phyloP scores from a whole-genome alignment of 2,888 invertebrate species.

The Molorchus minor region DNA sequence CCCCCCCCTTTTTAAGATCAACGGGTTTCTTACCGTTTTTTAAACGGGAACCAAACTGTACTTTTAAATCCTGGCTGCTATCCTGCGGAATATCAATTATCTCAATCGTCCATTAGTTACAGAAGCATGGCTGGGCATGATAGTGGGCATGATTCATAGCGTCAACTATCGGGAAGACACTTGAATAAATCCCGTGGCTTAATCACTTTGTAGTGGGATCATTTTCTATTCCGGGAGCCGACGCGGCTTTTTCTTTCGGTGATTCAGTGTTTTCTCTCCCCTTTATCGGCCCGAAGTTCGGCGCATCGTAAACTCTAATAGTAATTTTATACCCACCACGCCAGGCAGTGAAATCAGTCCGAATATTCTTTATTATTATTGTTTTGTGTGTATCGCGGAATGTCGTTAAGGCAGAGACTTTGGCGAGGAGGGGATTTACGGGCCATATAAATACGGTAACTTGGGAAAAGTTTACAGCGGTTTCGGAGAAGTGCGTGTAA shows the following conservation, averaged over 20 bases:
- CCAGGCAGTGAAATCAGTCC: conserved; percentile 14
- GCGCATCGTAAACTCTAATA: conserved; percentile 24
- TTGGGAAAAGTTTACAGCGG: background rate
- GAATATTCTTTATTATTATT: conserved; percentile 29
- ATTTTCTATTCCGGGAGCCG: conserved; percentile 17
- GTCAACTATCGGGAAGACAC: conserved; percentile 20
- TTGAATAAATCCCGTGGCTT: conserved; percentile 20
- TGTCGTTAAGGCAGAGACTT: background rate
- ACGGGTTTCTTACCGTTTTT: no score
- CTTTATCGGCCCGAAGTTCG: conserved; percentile 11
- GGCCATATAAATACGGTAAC: conserved; percentile 9
- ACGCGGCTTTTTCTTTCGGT: conserved; percentile 17
- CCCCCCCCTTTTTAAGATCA: no score
- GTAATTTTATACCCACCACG: conserved; percentile 27
- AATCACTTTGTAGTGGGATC: conserved; percentile 21
- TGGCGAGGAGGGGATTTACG: conserved; percentile 1
- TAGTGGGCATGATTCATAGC: conserved; percentile 15
- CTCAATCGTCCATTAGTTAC: background rate
- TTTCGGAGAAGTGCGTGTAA: conserved; percentile 4
- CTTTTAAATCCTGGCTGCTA: no score
- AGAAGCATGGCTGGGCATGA: conserved; percentile 12
- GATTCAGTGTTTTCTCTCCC: conserved; percentile 18
- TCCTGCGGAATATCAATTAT: no score
- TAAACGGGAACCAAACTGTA: no score
- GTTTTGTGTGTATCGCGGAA: conserved; percentile 14